Conservation (phyloP, 2,888 invertebrate genomes). For the Ochropleura plecta region DNA sequence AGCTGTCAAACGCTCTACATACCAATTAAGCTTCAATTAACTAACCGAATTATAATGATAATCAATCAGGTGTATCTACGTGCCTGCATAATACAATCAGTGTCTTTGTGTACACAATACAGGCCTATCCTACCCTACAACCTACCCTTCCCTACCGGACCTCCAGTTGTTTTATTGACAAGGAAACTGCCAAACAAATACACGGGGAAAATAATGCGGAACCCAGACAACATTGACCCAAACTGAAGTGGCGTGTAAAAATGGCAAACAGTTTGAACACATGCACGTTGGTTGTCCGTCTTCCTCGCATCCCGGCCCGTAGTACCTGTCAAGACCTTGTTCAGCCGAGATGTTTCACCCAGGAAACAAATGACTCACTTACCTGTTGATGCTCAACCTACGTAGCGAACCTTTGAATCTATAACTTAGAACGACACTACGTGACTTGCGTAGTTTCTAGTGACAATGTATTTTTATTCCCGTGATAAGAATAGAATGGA, state of each 20-base stretch:
- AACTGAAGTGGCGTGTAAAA: slow-evolving; percentile 60
- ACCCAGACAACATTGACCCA: slow-evolving; percentile 38
- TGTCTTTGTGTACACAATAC: slow-evolving; percentile 14
- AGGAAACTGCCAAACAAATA: slow-evolving; percentile 17
- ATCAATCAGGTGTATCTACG: slow-evolving; percentile 53
- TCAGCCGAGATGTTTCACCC: slow-evolving; percentile 79
- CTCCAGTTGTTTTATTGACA: slow-evolving; percentile 4
- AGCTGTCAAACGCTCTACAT: slow-evolving; percentile 53
- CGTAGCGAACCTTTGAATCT: slow-evolving; percentile 73
- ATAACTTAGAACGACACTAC: slow-evolving; percentile 72
- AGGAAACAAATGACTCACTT: slow-evolving; percentile 86
- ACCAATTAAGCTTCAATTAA: slow-evolving; percentile 60
- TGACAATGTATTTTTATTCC: slow-evolving; percentile 78
- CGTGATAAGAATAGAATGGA: slow-evolving; percentile 72
- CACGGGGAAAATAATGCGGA: slow-evolving; percentile 34
- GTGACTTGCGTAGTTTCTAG: slow-evolving; percentile 76
- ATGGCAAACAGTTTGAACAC: slow-evolving; percentile 62
- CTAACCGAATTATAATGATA: slow-evolving; percentile 47
- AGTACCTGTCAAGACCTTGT: slow-evolving; percentile 76
- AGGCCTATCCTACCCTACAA: neutral
- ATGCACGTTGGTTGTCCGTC: slow-evolving; percentile 70
- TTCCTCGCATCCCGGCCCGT: slow-evolving; percentile 61
- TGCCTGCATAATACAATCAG: slow-evolving; percentile 16
- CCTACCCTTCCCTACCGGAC: neutral
- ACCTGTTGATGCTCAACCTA: slow-evolving; percentile 84